phyloP scores from a whole-genome alignment of 2,113 vertebrate genomes.

The Gobiocypris rarus region DNA sequence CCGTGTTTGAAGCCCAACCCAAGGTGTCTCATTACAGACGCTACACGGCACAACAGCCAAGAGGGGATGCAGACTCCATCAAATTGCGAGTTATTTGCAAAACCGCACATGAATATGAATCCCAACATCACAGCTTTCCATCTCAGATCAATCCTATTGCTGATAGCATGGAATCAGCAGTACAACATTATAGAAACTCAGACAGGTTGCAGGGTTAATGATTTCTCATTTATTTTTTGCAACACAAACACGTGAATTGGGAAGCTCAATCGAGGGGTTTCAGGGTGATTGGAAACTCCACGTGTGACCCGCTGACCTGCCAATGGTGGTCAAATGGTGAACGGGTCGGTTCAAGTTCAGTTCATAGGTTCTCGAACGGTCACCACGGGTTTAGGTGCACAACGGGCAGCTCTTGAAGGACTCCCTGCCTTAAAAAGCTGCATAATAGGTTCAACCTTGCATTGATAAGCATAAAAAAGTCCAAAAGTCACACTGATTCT shows the following conservation, averaged over 20 bases:
- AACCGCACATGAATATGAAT: constrained; percentile 47
- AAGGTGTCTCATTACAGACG: constrained; percentile 60
- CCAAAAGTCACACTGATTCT: background rate
- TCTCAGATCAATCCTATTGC: constrained; percentile 9
- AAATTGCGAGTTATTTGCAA: constrained; percentile 10
- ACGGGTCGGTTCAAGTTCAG: constrained; percentile 84
- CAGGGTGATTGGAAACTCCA: background rate
- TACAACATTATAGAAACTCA: background rate
- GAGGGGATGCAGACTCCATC: background rate
- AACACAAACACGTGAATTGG: background rate
- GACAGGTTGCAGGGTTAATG: constrained; percentile 33
- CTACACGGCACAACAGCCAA: constrained; percentile 40
- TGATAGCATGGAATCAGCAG: background rate
- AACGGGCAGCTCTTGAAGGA: background rate
- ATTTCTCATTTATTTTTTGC: background rate
- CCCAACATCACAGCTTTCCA: background rate
- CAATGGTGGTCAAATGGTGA: constrained; percentile 76
- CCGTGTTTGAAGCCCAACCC: constrained; percentile 56
- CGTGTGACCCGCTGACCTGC: constrained; percentile 49
- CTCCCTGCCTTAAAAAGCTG: background rate
- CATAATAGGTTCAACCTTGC: background rate
- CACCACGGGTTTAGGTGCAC: background rate
- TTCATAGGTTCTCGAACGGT: constrained; percentile 79
- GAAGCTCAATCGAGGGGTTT: background rate
- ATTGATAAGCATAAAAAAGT: background rate